A percentile compares a stretch with the other conserved stretches of the same genome.
Evolutionary conservation across 2,888 invertebrate genomes (phyloP).

Genomic region (Rutpela maculata): DNA sequence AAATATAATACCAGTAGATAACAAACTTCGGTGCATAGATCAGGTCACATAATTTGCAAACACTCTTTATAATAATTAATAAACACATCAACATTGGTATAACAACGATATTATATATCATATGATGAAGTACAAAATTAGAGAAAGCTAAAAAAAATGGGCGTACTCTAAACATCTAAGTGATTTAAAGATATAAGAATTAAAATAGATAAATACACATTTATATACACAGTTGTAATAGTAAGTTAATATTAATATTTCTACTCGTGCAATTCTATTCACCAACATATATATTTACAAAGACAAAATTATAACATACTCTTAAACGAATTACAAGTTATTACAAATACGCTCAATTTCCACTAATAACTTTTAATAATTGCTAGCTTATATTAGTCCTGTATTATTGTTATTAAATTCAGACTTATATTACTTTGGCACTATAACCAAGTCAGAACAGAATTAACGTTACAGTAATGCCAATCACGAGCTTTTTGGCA

Average conservation of each 20-base stretch:
- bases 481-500: constrained; percentile 42
- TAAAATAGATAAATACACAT: background rate
- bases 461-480: constrained; percentile 29
- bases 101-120: background rate
- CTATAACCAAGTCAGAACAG: constrained; percentile 26
- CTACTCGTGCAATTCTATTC: constrained; percentile 3
- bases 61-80: background rate
- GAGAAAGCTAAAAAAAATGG: background rate
- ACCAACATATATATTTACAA: constrained; percentile 13
- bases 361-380: constrained; percentile 9
- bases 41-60: background rate
- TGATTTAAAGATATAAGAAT: background rate
- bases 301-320: constrained; percentile 2
- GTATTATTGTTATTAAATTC: constrained; percentile 30
- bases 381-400: constrained; percentile 16
- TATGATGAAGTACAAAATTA: background rate
- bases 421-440: constrained; percentile 39
- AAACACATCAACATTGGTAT: background rate
- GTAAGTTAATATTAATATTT: background rate
- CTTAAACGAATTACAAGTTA: constrained; percentile 28
- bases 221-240: constrained; percentile 5
- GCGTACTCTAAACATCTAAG: background rate
- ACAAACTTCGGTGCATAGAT: background rate
- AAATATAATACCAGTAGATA: background rate
- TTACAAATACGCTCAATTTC: constrained; percentile 30